phyloP scores from a whole-genome alignment of 2,888 invertebrate species.

The Drosophila meridiana region DNA sequence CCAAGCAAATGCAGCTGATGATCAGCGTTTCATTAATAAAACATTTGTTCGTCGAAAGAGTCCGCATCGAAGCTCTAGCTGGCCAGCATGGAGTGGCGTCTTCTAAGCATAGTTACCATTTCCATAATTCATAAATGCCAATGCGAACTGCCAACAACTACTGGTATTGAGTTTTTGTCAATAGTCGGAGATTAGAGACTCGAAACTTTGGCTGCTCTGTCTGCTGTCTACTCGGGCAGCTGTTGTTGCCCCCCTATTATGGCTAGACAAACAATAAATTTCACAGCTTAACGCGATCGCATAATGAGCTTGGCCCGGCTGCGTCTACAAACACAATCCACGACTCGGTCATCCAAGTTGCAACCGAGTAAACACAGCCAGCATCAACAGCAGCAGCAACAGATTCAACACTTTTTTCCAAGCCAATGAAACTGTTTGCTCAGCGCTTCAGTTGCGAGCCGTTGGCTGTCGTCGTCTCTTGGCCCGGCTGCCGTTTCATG shows the following conservation, averaged over 20 bases:
- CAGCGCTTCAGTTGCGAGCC: slow-evolving; percentile 49
- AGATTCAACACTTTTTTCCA: slow-evolving; percentile 70
- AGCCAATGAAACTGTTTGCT: slow-evolving; percentile 34
- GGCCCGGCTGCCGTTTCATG: slow-evolving; percentile 59
- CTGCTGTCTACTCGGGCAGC: slow-evolving; percentile 13
- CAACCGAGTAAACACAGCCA: slow-evolving; percentile 63
- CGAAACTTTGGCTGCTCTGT: slow-evolving; percentile 46
- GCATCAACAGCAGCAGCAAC: slow-evolving; percentile 51
- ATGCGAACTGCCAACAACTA: slow-evolving; percentile 79
- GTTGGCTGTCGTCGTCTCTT: slow-evolving; percentile 25
- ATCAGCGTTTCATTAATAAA: slow-evolving; percentile 80
- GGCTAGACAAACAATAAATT: slow-evolving; percentile 78
- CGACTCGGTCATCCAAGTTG: slow-evolving; percentile 50
- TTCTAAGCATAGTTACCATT: slow-evolving; percentile 58
- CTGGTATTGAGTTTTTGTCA: slow-evolving; percentile 83
- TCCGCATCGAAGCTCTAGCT: slow-evolving; percentile 12
- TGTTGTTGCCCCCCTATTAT: slow-evolving; percentile 52
- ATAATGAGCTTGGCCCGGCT: slow-evolving; percentile 74
- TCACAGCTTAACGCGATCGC: slow-evolving; percentile 84
- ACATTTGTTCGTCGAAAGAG: slow-evolving; percentile 72
- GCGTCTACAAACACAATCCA: slow-evolving; percentile 12
- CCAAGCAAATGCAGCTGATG: slow-evolving; percentile 42
- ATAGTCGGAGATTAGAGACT: slow-evolving; percentile 73
- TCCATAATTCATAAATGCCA: slow-evolving; percentile 80
- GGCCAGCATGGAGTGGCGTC: slow-evolving; percentile 52